Evolutionary conservation across 2,113 vertebrate genomes (phyloP).

Genomic region (Clarias magur): DNA sequence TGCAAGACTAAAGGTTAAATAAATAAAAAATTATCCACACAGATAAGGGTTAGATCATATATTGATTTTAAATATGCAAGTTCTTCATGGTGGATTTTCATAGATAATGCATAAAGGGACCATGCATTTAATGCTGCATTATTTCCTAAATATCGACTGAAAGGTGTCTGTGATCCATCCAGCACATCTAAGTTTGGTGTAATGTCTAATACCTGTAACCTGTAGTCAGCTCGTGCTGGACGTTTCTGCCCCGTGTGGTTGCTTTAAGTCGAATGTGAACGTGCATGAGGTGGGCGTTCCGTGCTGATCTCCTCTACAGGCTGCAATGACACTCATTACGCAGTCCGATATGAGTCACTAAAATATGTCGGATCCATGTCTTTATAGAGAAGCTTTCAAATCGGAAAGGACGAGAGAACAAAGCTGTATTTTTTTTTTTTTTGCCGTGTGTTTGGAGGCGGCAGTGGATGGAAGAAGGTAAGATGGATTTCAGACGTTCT

Average conservation of each 20-base stretch:
- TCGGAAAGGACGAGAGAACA: background rate
- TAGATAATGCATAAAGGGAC: background rate
- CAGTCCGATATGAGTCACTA: constrained; percentile 40
- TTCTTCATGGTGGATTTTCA: background rate
- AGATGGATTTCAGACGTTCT: background rate
- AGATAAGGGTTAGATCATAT: background rate
- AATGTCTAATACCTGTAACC: background rate
- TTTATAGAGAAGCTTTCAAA: background rate
- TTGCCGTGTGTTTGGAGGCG: background rate
- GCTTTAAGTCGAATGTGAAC: constrained; percentile 9
- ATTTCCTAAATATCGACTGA: background rate
- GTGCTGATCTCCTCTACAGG: constrained; percentile 27
- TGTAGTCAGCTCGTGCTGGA: background rate
- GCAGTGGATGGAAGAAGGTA: constrained; percentile 39
- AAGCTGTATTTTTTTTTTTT: background rate
- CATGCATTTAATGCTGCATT: background rate
- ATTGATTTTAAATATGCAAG: background rate
- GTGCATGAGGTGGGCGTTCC: constrained; percentile 29
- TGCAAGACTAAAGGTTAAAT: too few relatives aligned
- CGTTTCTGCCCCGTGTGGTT: background rate
- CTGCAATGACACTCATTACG: constrained; percentile 34
- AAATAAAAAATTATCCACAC: background rate
- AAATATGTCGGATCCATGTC: constrained; percentile 28
- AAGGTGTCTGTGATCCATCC: background rate
- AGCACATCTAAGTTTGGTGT: background rate